These are phyloP conservation scores for Ifrita kowaldi DNA, from an alignment of 2,113 vertebrate genomes.

Conservation along the genomic window DNA sequence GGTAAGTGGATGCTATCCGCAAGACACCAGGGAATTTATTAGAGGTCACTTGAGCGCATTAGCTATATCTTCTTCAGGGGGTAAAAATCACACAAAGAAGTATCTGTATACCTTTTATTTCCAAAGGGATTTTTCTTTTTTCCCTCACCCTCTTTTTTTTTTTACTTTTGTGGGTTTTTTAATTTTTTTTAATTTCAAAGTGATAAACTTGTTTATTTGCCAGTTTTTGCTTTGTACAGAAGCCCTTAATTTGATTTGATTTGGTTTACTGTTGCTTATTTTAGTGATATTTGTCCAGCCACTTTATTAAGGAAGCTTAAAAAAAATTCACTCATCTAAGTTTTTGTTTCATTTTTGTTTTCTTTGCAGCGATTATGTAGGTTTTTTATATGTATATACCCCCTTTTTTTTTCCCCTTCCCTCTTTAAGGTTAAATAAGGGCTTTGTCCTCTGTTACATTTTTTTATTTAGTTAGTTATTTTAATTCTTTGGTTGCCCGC, in stretches of 20 bases:
- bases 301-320: slow-evolving; percentile 68
- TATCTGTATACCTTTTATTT: slow-evolving; percentile 73
- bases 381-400: neutral
- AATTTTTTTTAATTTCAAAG: slow-evolving; percentile 62
- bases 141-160: neutral
- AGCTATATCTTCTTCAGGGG: slow-evolving; percentile 82
- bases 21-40: slow-evolving; percentile 93
- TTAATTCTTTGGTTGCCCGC: slow-evolving; percentile 70
- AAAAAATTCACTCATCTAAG: slow-evolving; percentile 68
- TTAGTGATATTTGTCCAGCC: slow-evolving; percentile 78
- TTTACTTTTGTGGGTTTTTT: neutral
- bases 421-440: slow-evolving; percentile 42
- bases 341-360: slow-evolving; percentile 70
- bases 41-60: slow-evolving; percentile 87
- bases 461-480: slow-evolving; percentile 37
- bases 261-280: slow-evolving; percentile 71
- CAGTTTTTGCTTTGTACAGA: slow-evolving; percentile 63
- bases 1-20: slow-evolving; percentile 99
- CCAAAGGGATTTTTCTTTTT: slow-evolving; percentile 78
- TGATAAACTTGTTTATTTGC: slow-evolving; percentile 70
- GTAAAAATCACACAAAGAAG: slow-evolving; percentile 68
- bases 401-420: neutral
- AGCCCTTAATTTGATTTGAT: slow-evolving; percentile 56
- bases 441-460: slow-evolving; percentile 40
- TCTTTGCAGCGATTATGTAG: slow-evolving; percentile 36